Evolutionary conservation across 1,140 invertebrate genomes (phyloP).

Genomic region (Bradynema listronoti): DNA sequence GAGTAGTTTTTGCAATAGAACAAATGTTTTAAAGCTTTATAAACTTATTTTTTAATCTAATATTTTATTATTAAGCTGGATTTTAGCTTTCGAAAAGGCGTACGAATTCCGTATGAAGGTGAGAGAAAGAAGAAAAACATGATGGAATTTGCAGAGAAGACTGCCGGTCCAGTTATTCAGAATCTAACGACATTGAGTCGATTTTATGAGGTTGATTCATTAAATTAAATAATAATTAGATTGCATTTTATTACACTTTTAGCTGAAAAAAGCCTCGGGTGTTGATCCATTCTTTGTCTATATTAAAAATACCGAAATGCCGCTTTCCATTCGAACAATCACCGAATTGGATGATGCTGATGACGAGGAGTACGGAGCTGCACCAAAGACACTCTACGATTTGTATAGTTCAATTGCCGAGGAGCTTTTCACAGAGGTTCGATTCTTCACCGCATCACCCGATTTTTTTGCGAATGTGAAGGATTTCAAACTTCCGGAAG

Average conservation of each 20-base stretch:
- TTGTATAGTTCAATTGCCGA: slow-evolving; percentile 43
- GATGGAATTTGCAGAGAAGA: slow-evolving; percentile 80
- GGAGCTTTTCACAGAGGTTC: slow-evolving; percentile 41
- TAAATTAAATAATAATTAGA: not conserved
- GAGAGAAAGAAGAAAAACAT: slow-evolving; percentile 84
- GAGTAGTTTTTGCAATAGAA: slow-evolving; percentile 1
- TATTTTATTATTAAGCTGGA: not conserved
- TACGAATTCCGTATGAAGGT: slow-evolving; percentile 74
- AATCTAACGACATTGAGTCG: slow-evolving; percentile 22
- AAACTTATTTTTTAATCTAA: not conserved
- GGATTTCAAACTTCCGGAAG: no score
- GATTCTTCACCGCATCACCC: no score
- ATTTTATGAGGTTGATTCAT: slow-evolving; percentile 38
- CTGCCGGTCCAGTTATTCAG: slow-evolving; percentile 66
- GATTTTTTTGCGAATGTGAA: no score
- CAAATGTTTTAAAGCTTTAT: not conserved
- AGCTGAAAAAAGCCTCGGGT: slow-evolving; percentile 40
- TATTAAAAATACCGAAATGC: no score
- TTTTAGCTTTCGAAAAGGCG: slow-evolving; percentile 76
- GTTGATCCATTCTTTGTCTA: slow-evolving; percentile 55
- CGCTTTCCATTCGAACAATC: no score
- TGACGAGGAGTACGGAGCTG: slow-evolving; percentile 21
- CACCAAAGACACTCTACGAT: slow-evolving; percentile 25
- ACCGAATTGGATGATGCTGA: no score
- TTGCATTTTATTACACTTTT: slow-evolving; percentile 12